These are phyloP conservation scores for Megaceryle alcyon DNA, from an alignment of 2,797 vertebrate genomes.

Conservation along the genomic window DNA sequence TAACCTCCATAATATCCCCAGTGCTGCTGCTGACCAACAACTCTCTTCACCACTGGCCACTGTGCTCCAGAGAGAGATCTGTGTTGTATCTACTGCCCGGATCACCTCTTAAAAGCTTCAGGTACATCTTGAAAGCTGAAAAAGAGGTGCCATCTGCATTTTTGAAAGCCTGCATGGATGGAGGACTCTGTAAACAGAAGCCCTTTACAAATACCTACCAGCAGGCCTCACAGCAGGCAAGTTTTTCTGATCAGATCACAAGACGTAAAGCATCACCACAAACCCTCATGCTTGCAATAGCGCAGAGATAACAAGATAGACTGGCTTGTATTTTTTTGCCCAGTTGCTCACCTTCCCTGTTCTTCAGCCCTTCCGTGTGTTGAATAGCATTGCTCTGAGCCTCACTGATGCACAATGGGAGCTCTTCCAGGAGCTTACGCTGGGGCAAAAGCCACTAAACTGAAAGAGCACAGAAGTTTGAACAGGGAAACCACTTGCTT, in stretches of 20 bases:
- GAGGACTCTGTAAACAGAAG: background rate
- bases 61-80: background rate
- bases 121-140: background rate
- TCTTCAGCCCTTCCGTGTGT: background rate
- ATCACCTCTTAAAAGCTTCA: background rate
- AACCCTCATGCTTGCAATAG: background rate
- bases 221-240: background rate
- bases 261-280: background rate
- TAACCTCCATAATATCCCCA: background rate
- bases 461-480: background rate
- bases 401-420: rapidly evolving
- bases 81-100: background rate
- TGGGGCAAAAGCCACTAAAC: background rate
- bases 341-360: background rate
- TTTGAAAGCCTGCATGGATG: background rate
- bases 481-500: background rate
- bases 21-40: background rate
- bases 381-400: background rate
- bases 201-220: background rate
- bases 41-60: background rate
- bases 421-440: background rate
- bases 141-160: background rate
- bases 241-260: rapidly evolving
- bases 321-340: background rate
- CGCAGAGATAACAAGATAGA: background rate